Percentiles rank a stretch among this genome's conserved stretches.
Evolutionary conservation across 1,140 invertebrate species (phyloP).

Genomic region (Pseudomyrmex cubaensis): DNA sequence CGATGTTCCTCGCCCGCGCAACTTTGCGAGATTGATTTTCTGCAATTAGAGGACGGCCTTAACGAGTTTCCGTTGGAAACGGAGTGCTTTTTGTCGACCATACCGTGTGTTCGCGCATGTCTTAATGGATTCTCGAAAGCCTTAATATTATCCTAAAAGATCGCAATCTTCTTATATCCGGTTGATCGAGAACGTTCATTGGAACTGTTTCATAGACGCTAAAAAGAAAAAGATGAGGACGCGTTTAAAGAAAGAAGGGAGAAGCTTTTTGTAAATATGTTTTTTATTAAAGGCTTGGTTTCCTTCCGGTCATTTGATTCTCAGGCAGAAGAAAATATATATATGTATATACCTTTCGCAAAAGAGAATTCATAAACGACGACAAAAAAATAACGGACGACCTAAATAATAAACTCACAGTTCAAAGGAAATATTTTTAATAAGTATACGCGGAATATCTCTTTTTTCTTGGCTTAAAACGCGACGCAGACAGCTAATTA

Average conservation of each 20-base stretch:
- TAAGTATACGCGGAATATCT: constrained; percentile 21
- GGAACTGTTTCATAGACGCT: not conserved
- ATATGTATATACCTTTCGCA: constrained; percentile 7
- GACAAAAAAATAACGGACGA: constrained; percentile 44
- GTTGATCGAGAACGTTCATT: not conserved
- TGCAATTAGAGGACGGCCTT: constrained; percentile 55
- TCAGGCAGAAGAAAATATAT: not conserved
- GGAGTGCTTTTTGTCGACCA: constrained; percentile 29
- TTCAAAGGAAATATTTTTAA: constrained; percentile 42
- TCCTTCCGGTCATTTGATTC: constrained; percentile 42
- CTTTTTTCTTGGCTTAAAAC: constrained; percentile 19
- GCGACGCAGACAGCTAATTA: constrained; percentile 28
- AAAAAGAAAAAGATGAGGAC: not conserved
- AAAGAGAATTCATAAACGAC: constrained; percentile 42
- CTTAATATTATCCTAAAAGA: constrained; percentile 32
- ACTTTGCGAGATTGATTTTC: constrained; percentile 60
- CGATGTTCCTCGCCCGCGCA: constrained; percentile 43
- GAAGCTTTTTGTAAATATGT: not conserved
- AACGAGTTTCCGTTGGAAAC: constrained; percentile 51
- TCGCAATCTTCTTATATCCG: not conserved
- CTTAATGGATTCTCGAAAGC: constrained; percentile 39
- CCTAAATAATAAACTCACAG: constrained; percentile 34
- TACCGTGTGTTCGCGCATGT: constrained; percentile 22
- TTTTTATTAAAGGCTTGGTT: constrained; percentile 54
- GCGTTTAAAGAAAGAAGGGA: not conserved